A percentile compares a stretch with the other conserved stretches of the same genome.
Evolutionary conservation across 2,113 vertebrate genomes (phyloP).

Genomic region (Paracanthobrama guichenoti): DNA sequence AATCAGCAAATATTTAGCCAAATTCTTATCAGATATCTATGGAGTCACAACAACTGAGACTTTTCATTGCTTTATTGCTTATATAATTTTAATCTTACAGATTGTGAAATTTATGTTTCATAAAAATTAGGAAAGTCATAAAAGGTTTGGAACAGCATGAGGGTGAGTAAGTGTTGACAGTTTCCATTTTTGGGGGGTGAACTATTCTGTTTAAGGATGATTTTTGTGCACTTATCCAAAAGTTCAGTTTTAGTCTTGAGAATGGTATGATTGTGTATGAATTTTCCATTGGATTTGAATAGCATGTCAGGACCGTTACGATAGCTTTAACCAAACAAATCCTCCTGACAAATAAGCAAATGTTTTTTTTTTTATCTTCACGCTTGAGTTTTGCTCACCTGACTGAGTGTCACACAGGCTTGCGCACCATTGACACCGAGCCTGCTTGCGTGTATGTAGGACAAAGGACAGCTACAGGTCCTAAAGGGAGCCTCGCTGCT

Average conservation of each 20-base stretch:
- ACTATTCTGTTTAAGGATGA: not conserved
- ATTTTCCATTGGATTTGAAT: not conserved
- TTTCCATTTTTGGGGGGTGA: not conserved
- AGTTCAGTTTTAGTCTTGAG: not conserved
- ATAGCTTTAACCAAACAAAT: not conserved
- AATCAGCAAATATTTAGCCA: not conserved
- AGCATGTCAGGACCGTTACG: not conserved
- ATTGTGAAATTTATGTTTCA: not conserved
- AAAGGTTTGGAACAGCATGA: not conserved
- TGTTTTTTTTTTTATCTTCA: not conserved
- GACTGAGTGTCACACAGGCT: not conserved
- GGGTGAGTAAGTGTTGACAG: not conserved
- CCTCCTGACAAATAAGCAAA: not conserved
- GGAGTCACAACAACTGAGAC: not conserved
- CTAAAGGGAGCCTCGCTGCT: slow-evolving; percentile 21
- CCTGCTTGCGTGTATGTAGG: not conserved
- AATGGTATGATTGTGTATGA: not conserved
- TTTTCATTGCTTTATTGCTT: not conserved
- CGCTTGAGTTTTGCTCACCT: slow-evolving; percentile 8
- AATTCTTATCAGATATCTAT: not conserved
- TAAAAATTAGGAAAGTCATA: not conserved
- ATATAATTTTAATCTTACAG: not conserved
- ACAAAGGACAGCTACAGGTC: slow-evolving; percentile 21
- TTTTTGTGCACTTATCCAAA: not conserved
- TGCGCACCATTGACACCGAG: not conserved